Base-by-base conservation (phyloP, 2,113 vertebrate genomes). In the Urocitellus parryii region DNA sequence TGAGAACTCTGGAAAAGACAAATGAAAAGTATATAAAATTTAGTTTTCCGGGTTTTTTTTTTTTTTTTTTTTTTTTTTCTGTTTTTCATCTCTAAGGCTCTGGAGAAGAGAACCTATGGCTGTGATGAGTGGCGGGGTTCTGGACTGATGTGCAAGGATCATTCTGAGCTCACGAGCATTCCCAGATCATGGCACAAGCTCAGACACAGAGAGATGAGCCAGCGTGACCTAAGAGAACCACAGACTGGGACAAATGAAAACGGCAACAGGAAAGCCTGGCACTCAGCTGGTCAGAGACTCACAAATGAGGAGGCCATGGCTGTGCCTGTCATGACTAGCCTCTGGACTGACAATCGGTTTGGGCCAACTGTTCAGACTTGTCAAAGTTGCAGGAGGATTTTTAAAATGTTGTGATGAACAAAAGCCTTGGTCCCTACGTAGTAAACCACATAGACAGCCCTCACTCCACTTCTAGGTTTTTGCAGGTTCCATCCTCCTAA, bases 1-100 rank as follows among this genome's bases (percentile, higher is more conserved):
- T 99, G 91, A 99, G 99, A 94, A 99, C 99, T 98, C 99, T 99
- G 97, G 53, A 81, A 84, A 74, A 91, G 91, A 72, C 96, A 81
- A 95, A 89, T 8, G 72, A 79, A 68, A 63, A n/a, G 95, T 56
- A n/a, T 1, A 51, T 77, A 56, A 85, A n/a, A 86, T 18, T 34
- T 45, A 42, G 29, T 73, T 67, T n/a, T 80, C 77, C 65, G 61
- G 61, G 37, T 3, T 8, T 13, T 87, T 45, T 45, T 8, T 53
- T 20, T 87, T 45, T 3, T 8, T 13, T 87, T 45, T 45, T 8
- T 53, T 20, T 87, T 45, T 9, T 5, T 53, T 20, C 89, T 68
- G 18, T 29, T 37, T 42, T 48, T 61, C 10, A 37, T 34, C 29
- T 61, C 39, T 20, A 70, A 80, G 83, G 37, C 25, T 88, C 76